Evolutionary conservation across 2,888 invertebrate genomes (phyloP).

Genomic region (Yponomeuta cagnagella): DNA sequence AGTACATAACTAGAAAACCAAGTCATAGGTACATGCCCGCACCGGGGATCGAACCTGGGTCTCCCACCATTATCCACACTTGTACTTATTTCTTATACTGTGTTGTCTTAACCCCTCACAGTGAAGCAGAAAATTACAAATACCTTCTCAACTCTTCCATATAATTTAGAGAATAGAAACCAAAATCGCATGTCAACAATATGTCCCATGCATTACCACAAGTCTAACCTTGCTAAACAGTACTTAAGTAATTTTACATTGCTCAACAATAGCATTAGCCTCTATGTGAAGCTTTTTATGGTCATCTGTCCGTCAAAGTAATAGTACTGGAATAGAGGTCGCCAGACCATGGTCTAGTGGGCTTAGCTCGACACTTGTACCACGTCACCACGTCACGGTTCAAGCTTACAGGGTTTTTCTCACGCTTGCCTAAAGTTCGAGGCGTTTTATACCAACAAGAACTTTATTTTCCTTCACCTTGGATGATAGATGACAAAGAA

Average conservation of each 20-base stretch:
- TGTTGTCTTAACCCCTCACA: not conserved
- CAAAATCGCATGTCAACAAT: not conserved
- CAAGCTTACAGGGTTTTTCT: not conserved
- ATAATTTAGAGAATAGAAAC: not conserved
- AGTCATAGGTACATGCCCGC: too few relatives aligned
- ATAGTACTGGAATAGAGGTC: not conserved
- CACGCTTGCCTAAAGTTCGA: not conserved
- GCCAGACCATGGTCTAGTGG: not conserved
- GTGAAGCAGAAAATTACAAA: not conserved
- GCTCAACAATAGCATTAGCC: not conserved
- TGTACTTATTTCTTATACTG: not conserved
- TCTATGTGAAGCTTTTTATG: not conserved
- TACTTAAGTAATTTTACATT: constrained; percentile 2
- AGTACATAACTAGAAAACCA: too few relatives aligned
- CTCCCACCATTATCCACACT: too few relatives aligned
- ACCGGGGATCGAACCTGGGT: too few relatives aligned
- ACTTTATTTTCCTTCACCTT: too few relatives aligned
- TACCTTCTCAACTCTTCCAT: not conserved
- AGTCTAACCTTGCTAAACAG: constrained; percentile 1
- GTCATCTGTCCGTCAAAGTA: not conserved
- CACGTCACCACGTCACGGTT: not conserved
- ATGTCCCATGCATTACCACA: not conserved
- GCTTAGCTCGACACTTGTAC: not conserved
- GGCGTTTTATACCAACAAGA: too few relatives aligned
- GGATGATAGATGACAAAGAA: too few relatives aligned